These are phyloP conservation scores for Drosophila trapezifrons DNA, from an alignment of 1,140 invertebrate species.

Conservation along the genomic window DNA sequence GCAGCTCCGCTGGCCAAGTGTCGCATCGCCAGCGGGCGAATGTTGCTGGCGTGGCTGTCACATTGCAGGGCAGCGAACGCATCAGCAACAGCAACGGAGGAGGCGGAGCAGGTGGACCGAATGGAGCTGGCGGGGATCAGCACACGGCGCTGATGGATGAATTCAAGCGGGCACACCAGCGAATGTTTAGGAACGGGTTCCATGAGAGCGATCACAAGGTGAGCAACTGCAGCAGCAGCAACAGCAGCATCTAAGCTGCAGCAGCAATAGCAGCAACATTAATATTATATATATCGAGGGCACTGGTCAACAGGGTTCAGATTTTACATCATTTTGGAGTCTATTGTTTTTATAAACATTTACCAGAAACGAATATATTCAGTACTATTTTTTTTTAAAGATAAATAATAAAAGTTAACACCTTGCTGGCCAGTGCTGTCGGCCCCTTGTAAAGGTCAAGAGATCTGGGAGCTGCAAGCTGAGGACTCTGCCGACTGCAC, in stretches of 20 bases:
- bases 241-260: too few relatives aligned
- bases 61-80: constrained; percentile 57
- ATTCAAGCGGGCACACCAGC: constrained; percentile 92
- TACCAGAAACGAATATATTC: too few relatives aligned
- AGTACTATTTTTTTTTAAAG: too few relatives aligned
- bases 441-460: constrained; percentile 71
- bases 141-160: constrained; percentile 93
- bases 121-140: constrained; percentile 86
- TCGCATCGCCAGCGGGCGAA: constrained; percentile 54
- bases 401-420: too few relatives aligned
- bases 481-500: constrained; percentile 38
- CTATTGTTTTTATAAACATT: too few relatives aligned
- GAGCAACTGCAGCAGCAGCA: constrained; percentile 48
- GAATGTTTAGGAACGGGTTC: constrained; percentile 89
- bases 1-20: constrained; percentile 49
- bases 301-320: constrained; percentile 1
- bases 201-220: constrained; percentile 83
- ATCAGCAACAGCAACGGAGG: constrained; percentile 31
- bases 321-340: too few relatives aligned
- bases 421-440: background rate
- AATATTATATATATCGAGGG: background rate
- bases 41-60: constrained; percentile 51
- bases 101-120: constrained; percentile 15
- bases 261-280: constrained; percentile 9
- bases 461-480: constrained; percentile 20